Percentiles rank a stretch among this genome's conserved stretches.
These are phyloP conservation scores for Vandiemenella viatica DNA, from an alignment of 2,888 invertebrate species.

Conservation along the genomic window DNA sequence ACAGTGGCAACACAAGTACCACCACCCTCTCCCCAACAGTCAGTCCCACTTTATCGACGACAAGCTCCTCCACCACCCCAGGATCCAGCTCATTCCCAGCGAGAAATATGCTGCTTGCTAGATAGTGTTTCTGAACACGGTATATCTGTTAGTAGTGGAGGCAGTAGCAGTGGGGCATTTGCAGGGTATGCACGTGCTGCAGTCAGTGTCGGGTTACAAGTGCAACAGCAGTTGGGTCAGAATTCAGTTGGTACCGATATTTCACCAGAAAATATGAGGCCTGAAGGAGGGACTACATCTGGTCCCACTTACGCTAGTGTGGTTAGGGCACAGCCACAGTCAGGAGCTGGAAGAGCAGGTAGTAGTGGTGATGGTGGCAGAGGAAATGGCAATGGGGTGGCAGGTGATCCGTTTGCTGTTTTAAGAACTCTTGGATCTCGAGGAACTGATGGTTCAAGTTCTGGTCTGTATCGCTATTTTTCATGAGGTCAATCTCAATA, in stretches of 20 bases:
- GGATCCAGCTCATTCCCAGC: too few relatives aligned
- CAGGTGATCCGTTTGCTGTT: conserved; percentile 33
- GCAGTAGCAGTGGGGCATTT: conserved; percentile 16
- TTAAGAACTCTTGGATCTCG: conserved; percentile 34
- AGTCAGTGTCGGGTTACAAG: conserved; percentile 7
- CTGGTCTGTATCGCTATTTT: conserved; percentile 41
- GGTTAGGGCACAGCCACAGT: conserved; percentile 20
- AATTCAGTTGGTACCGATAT: neutral
- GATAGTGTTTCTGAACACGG: too few relatives aligned
- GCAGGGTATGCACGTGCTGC: conserved; percentile 20
- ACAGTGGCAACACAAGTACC: too few relatives aligned
- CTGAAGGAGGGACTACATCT: neutral
- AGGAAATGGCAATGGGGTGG: conserved; percentile 3
- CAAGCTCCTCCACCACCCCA: neutral
- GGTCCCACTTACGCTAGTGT: conserved; percentile 26
- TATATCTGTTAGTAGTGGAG: neutral
- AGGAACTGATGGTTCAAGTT: conserved; percentile 25
- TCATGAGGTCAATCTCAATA: too few relatives aligned
- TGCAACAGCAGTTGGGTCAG: neutral
- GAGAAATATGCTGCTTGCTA: too few relatives aligned
- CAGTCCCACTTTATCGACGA: neutral
- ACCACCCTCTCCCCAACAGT: too few relatives aligned
- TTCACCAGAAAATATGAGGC: neutral
- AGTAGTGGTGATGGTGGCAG: conserved; percentile 1
- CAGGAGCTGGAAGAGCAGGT: neutral